A percentile compares a stretch with the other conserved stretches of the same genome.
Evolutionary conservation across 2,797 vertebrate genomes (phyloP).

Genomic region (Acipenser oxyrinchus): DNA sequence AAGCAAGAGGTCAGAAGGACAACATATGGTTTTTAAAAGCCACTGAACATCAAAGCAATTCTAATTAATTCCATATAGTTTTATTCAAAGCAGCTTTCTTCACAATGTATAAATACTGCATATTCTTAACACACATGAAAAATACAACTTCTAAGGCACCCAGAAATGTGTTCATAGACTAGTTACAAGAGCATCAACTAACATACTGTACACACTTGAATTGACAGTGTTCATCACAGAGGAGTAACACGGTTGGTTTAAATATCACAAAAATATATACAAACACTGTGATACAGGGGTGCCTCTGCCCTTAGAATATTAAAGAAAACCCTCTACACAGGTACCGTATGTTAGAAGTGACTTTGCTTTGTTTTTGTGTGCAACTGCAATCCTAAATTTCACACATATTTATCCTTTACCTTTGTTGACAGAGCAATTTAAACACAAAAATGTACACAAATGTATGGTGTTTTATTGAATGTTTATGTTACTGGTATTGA

Average conservation of each 20-base stretch:
- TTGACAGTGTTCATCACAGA: conserved; percentile 48
- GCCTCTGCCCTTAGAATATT: conserved; percentile 54
- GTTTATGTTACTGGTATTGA: background rate
- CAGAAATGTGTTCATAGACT: conserved; percentile 77
- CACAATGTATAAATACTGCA: conserved; percentile 76
- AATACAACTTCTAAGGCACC: conserved; percentile 87
- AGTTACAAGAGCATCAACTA: conserved; percentile 61
- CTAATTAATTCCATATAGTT: conserved; percentile 59
- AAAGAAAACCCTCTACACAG: conserved; percentile 50
- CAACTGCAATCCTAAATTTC: background rate
- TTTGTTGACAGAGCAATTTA: background rate
- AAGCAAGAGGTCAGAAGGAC: conserved; percentile 11
- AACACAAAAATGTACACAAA: background rate
- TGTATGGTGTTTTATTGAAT: background rate
- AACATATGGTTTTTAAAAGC: background rate
- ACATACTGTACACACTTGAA: conserved; percentile 61
- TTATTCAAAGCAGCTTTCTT: conserved; percentile 80
- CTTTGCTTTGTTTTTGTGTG: background rate
- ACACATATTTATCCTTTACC: background rate
- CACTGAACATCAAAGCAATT: background rate
- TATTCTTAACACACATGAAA: conserved; percentile 82
- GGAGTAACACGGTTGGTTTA: conserved; percentile 45
- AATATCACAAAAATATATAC: conserved; percentile 62
- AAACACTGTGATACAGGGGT: conserved; percentile 51
- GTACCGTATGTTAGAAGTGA: conserved; percentile 3